Evolutionary conservation across 2,888 invertebrate species (phyloP).

Genomic region (Danaus chrysippus): DNA sequence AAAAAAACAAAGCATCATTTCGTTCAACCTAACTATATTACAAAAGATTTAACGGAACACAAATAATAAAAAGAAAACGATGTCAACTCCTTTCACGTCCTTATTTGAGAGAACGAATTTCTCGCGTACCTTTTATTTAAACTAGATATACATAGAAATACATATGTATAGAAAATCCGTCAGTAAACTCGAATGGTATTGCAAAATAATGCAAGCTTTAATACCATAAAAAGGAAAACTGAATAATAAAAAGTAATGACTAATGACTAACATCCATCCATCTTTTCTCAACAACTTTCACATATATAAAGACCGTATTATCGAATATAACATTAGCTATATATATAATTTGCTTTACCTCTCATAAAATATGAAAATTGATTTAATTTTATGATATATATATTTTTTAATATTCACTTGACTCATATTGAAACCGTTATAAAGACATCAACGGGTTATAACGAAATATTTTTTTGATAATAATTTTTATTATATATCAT

Average conservation of each 20-base stretch:
- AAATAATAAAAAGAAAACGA: constrained; percentile 23
- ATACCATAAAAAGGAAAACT: too few species aligned
- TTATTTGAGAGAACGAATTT: constrained; percentile 3
- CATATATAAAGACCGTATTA: too few species aligned
- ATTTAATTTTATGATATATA: not conserved
- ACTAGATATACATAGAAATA: not conserved
- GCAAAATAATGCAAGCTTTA: not conserved
- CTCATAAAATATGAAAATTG: too few species aligned
- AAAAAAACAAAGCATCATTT: constrained; percentile 25
- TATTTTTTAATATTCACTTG: not conserved
- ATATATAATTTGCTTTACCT: too few species aligned
- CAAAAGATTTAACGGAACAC: constrained; percentile 26
- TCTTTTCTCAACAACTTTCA: too few species aligned
- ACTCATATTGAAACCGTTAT: constrained; percentile 2
- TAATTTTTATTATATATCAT: not conserved
- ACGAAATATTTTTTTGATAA: not conserved
- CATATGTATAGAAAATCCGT: not conserved
- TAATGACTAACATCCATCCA: too few species aligned
- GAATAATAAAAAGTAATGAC: too few species aligned
- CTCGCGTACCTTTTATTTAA: not conserved
- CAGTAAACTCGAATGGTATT: not conserved
- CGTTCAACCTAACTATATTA: constrained; percentile 21
- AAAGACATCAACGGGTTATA: constrained; percentile 29
- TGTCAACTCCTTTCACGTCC: constrained; percentile 27
- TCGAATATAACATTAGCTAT: too few species aligned